A percentile compares a stretch with the other conserved stretches of the same genome.
phyloP scores from a whole-genome alignment of 1,140 invertebrate genomes.

The Bradysia coprophila region DNA sequence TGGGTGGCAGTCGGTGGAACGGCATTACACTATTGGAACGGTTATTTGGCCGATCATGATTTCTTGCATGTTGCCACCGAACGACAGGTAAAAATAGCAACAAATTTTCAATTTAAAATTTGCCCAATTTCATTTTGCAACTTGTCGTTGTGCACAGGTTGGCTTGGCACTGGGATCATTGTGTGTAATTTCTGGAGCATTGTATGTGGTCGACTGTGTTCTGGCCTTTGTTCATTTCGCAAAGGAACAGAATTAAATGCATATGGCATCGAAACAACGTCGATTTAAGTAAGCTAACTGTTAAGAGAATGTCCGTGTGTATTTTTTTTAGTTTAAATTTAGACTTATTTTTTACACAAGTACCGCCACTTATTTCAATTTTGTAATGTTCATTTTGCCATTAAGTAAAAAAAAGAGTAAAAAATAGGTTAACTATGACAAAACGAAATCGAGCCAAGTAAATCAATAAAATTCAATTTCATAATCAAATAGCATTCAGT shows the following conservation, averaged over 20 bases:
- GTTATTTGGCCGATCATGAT: slow-evolving; percentile 56
- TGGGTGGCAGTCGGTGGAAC: slow-evolving; percentile 67
- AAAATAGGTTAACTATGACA: too few relatives aligned
- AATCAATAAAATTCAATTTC: too few relatives aligned
- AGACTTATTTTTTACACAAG: too few relatives aligned
- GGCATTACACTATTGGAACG: slow-evolving; percentile 71
- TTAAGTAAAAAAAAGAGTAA: too few relatives aligned
- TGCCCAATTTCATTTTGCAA: neutral
- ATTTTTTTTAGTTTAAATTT: too few relatives aligned
- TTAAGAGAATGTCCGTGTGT: too few relatives aligned
- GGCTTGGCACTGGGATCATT: slow-evolving; percentile 60
- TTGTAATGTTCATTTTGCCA: too few relatives aligned
- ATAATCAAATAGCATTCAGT: too few relatives aligned
- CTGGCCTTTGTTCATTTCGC: slow-evolving; percentile 52
- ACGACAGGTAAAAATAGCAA: slow-evolving; percentile 34
- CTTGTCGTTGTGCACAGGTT: slow-evolving; percentile 23
- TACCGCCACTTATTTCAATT: too few relatives aligned
- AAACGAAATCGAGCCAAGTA: too few relatives aligned
- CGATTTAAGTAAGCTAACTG: too few relatives aligned
- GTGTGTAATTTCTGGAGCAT: slow-evolving; percentile 54
- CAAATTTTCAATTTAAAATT: neutral
- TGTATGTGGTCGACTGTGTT: slow-evolving; percentile 57
- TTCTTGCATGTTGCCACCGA: slow-evolving; percentile 44
- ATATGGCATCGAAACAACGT: too few relatives aligned
- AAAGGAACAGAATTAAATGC: slow-evolving; percentile 29